Base-by-base conservation (phyloP, 2,113 vertebrate genomes). In the Nannospalax galili region DNA sequence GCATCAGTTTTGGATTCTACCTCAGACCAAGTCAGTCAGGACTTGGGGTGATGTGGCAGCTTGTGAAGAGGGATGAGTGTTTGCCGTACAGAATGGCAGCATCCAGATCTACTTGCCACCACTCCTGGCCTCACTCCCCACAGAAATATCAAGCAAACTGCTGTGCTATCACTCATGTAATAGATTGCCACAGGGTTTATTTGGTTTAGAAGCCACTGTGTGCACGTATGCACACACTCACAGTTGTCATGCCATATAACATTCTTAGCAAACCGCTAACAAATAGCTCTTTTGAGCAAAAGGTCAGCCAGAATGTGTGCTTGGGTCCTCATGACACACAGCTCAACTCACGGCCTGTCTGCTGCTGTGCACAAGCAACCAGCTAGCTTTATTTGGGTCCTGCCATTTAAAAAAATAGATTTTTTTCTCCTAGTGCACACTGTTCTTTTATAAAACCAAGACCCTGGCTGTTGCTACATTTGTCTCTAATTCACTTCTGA, bases 1-100 rank as follows among this genome's bases (percentile, higher is more conserved):
- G n/a, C 4, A 35, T 28, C 30, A 70, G 8, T 42, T 58, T 24
- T 9, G 22, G 16, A 80, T 48, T 42, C 42, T 3, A 28, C 24
- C 72, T 78, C 16, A 5, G 82, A 73, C 6, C 28, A 67, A 9
- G 11, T 58, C 35, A 26, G 30, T 35, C 48, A 86, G 56, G 45
- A 35, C 5, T 14, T 1, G 26, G 40, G 37, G 30, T 22, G 62
- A 79, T 45, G 40, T 4, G 62, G 64, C 48, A 60, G 40, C 45
- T 69, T 19, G 40, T 7, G 1, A 30, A 15, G 42, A 11, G 9
- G n/a, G 17, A 1, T 0, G 17, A 16, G 14, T 0, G 0, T 2
- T 17, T 20, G 52, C 0, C 0, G 6, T 4, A 40, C 4, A 0
- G 90, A 64, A 62, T 2, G 6, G 58, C 8, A 30, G 19, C 75